Evolutionary conservation across 1,140 invertebrate species (phyloP).

Genomic region (Episyrphus balteatus): DNA sequence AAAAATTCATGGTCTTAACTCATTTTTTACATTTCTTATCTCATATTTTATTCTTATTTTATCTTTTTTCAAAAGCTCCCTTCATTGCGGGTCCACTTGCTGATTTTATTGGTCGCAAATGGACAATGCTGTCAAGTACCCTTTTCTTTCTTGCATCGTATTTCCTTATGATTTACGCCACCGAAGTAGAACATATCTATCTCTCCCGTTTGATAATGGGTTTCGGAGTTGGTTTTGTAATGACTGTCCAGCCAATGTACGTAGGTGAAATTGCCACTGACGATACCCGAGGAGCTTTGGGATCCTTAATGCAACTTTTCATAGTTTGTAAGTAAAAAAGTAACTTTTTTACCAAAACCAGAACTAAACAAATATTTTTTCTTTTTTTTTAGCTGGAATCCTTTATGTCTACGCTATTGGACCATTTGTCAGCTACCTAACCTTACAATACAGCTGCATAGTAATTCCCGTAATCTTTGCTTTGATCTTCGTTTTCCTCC

Average conservation of each 20-base stretch:
- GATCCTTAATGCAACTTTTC: constrained; percentile 65
- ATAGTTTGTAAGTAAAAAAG: constrained; percentile 2
- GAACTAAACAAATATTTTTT: neutral
- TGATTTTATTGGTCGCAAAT: constrained; percentile 58
- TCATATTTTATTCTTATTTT: too few relatives aligned
- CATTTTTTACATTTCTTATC: too few relatives aligned
- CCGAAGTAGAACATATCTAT: constrained; percentile 40
- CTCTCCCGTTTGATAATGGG: constrained; percentile 49
- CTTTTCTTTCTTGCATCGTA: constrained; percentile 57
- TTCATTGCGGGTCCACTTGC: constrained; percentile 47
- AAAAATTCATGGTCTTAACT: too few relatives aligned
- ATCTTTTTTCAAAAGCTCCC: constrained; percentile 38
- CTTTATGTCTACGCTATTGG: constrained; percentile 60
- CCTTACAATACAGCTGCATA: constrained; percentile 36
- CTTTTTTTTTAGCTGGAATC: constrained; percentile 46
- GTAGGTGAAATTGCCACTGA: constrained; percentile 70
- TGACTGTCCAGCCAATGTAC: constrained; percentile 66
- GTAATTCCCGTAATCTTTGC: constrained; percentile 52
- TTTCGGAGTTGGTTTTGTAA: constrained; percentile 54
- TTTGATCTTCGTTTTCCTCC: constrained; percentile 59
- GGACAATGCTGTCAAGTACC: constrained; percentile 45
- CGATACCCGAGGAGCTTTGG: constrained; percentile 56
- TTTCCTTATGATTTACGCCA: constrained; percentile 46
- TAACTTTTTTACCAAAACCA: neutral
- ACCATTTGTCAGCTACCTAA: constrained; percentile 35